These are phyloP conservation scores for Corynorhinus townsendii DNA, from an alignment of 2,113 vertebrate species.

Conservation along the genomic window DNA sequence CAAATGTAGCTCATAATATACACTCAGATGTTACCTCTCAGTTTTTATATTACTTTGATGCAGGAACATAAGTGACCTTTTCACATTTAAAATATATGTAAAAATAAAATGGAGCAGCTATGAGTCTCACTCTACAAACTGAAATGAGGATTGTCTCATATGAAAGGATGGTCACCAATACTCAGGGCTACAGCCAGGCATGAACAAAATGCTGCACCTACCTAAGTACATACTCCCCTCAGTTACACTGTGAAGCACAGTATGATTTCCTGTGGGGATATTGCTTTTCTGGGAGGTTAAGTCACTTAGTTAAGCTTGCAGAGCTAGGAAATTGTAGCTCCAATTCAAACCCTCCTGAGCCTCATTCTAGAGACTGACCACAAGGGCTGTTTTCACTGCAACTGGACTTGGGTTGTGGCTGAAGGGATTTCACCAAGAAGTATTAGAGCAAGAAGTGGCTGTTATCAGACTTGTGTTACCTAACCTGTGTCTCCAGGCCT, in stretches of 20 bases:
- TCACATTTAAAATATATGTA: neutral
- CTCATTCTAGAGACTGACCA: neutral
- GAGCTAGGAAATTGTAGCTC: neutral
- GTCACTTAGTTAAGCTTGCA: neutral
- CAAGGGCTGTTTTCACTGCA: neutral
- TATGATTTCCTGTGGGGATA: no score
- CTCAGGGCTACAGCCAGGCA: neutral
- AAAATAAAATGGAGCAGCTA: neutral
- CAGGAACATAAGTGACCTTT: neutral
- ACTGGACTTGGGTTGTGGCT: neutral
- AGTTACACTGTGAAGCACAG: neutral
- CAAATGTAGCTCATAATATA: neutral
- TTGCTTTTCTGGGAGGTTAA: neutral
- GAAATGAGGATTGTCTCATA: neutral
- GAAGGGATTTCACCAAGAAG: neutral
- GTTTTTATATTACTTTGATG: neutral
- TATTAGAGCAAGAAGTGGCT: neutral
- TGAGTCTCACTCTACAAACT: neutral
- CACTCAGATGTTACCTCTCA: neutral
- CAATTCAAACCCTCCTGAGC: neutral
- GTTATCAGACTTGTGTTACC: neutral
- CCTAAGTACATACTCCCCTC: neutral
- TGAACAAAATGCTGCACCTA: accelerated
- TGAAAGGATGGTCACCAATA: neutral
- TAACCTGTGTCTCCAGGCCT: neutral